Percentiles rank a stretch among this genome's conserved stretches.
phyloP scores from a whole-genome alignment of 2,113 vertebrate species.

The Nothoprocta pentlandii region DNA sequence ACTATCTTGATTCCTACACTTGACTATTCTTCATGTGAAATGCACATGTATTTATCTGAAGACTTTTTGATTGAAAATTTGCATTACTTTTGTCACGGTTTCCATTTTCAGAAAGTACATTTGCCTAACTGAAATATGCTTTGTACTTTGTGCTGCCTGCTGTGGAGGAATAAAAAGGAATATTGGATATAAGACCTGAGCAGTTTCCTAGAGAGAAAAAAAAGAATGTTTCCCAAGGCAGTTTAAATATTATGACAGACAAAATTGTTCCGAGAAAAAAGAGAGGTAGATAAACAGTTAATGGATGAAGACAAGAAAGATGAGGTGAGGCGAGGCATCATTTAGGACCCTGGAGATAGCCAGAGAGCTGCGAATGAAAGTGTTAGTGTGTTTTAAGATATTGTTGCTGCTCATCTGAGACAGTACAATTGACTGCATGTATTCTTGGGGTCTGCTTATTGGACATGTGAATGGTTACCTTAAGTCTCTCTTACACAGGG shows the following conservation, averaged over 20 bases:
- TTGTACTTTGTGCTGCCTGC: background rate
- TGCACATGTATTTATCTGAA: background rate
- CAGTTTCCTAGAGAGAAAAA: background rate
- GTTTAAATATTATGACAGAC: background rate
- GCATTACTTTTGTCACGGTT: background rate
- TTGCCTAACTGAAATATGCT: background rate
- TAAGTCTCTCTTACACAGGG: background rate
- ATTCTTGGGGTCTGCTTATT: background rate
- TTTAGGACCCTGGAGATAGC: background rate
- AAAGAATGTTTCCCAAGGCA: background rate
- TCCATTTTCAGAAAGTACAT: background rate
- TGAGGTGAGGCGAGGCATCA: background rate
- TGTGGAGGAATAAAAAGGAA: background rate
- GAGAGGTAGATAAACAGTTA: background rate
- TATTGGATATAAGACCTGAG: background rate
- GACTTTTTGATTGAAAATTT: background rate
- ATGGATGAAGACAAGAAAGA: background rate
- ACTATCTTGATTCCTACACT: background rate
- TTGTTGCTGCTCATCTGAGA: background rate
- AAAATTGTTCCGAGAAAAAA: background rate
- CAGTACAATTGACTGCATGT: background rate
- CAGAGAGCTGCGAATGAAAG: background rate
- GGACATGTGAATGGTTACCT: background rate
- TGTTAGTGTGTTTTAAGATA: background rate
- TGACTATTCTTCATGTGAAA: background rate